Evolutionary conservation across 2,797 vertebrate genomes (phyloP).

Genomic region (Arremon brunneinucha): DNA sequence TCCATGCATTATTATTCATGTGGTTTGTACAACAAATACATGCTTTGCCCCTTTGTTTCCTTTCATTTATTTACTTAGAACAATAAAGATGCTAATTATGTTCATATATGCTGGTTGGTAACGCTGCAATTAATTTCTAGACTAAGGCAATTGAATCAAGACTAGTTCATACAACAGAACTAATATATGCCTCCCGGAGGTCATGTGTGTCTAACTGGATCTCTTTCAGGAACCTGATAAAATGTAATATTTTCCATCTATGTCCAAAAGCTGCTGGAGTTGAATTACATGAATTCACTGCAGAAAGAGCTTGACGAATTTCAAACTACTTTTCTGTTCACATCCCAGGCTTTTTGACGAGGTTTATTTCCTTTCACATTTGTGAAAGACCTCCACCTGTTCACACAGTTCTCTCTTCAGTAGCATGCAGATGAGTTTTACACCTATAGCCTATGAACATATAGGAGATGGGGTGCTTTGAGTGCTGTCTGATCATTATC

Average conservation of each 20-base stretch:
- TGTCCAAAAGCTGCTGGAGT: neutral
- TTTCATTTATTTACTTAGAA: slow-evolving; percentile 39
- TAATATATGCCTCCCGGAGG: neutral
- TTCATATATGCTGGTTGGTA: neutral
- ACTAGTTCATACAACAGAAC: neutral
- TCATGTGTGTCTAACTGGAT: neutral
- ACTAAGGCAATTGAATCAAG: neutral
- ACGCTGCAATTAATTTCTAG: neutral
- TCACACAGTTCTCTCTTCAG: neutral
- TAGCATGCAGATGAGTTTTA: neutral
- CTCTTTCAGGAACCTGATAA: neutral
- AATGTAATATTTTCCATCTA: neutral
- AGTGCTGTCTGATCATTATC: neutral
- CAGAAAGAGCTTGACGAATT: neutral
- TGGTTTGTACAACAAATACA: neutral
- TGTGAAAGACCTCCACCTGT: neutral
- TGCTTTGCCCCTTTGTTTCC: slow-evolving; percentile 16
- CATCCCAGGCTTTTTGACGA: neutral
- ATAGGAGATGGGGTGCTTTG: neutral
- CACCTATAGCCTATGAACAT: neutral
- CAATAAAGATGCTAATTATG: slow-evolving; percentile 30
- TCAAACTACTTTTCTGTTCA: neutral
- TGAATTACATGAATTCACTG: neutral
- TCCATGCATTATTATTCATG: neutral
- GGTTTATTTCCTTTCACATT: neutral